A percentile compares a stretch with the other conserved stretches of the same genome.
Evolutionary conservation across 2,797 vertebrate genomes (phyloP).

Genomic region (Typhlichthys eigenmanni): DNA sequence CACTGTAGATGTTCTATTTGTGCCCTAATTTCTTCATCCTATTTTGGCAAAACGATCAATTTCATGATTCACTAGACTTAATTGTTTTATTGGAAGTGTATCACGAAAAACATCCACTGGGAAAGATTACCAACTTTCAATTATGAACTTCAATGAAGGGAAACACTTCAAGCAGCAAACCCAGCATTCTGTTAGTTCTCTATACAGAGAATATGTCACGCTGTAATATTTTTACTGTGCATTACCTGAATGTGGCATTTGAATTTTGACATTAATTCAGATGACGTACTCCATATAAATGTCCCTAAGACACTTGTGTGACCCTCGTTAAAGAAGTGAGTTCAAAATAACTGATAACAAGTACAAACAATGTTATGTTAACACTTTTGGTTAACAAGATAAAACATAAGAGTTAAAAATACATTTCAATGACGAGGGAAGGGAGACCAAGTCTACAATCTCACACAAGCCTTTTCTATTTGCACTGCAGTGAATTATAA

Average conservation of each 20-base stretch:
- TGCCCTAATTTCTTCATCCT: conserved; percentile 39
- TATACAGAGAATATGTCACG: background rate
- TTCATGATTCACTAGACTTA: conserved; percentile 71
- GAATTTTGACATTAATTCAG: conserved; percentile 6
- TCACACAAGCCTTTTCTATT: too few species aligned
- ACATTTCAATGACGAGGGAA: too few species aligned
- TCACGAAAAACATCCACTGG: conserved; percentile 61
- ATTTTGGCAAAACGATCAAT: conserved; percentile 65
- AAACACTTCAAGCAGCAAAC: conserved; percentile 27
- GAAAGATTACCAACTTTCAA: conserved; percentile 55
- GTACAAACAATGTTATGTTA: too few species aligned
- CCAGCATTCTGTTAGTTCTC: conserved; percentile 15
- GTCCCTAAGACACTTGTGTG: background rate
- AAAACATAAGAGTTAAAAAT: too few species aligned
- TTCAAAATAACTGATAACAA: too few species aligned
- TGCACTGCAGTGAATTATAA: conserved; percentile 31
- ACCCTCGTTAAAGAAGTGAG: too few species aligned
- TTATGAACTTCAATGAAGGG: conserved; percentile 45
- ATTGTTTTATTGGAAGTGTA: conserved; percentile 67
- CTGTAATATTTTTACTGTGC: conserved; percentile 6
- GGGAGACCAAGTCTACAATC: too few species aligned
- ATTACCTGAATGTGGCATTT: background rate
- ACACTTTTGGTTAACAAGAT: too few species aligned
- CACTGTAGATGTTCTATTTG: conserved; percentile 41
- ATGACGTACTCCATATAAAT: background rate